Evolutionary conservation across 2,888 invertebrate species (phyloP).

Genomic region (Macrosiphum euphorbiae): DNA sequence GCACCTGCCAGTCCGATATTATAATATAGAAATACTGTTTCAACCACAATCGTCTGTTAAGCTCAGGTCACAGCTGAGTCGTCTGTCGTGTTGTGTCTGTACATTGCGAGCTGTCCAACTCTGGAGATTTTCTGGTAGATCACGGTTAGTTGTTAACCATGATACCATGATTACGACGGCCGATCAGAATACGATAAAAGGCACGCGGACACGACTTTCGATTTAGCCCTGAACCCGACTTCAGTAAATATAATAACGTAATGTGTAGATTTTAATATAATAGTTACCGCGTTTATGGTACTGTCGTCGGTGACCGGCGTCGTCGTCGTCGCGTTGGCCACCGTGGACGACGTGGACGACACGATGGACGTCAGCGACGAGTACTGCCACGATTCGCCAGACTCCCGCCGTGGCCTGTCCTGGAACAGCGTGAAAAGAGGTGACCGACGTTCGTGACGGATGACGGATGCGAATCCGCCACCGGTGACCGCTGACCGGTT

Average conservation of each 20-base stretch:
- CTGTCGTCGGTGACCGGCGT: background rate
- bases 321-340: background rate
- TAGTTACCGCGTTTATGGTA: background rate
- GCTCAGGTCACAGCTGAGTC: no score
- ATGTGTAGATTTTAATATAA: background rate
- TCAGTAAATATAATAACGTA: no score
- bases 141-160: background rate
- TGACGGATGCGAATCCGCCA: background rate
- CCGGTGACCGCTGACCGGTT: background rate
- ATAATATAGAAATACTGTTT: no score
- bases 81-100: no score
- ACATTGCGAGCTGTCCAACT: no score
- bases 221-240: no score
- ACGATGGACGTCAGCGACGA: conserved; percentile 56
- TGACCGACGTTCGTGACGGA: conserved; percentile 36
- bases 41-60: no score
- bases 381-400: conserved; percentile 61
- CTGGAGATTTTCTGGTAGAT: background rate
- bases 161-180: background rate
- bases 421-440: conserved; percentile 65
- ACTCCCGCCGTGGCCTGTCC: conserved; percentile 44
- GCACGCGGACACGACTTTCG: no score
- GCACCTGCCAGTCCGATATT: no score
- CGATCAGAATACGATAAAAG: no score
- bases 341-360: conserved; percentile 26